Evolutionary conservation across 2,113 vertebrate species (phyloP).

Genomic region (Strix uralensis): DNA sequence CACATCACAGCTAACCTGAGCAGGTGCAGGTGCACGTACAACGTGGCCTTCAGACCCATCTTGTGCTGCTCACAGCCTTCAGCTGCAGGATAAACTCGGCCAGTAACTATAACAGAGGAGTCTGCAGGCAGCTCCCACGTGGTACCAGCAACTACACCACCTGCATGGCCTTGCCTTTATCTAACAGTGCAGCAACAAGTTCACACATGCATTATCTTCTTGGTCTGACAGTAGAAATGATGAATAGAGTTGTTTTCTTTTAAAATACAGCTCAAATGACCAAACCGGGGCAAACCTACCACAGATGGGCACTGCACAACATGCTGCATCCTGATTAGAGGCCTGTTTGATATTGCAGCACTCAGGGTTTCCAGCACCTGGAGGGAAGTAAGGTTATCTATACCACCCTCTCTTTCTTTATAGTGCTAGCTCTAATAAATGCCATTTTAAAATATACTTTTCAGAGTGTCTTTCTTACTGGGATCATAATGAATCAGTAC

Average conservation of each 20-base stretch:
- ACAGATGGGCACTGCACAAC: background rate
- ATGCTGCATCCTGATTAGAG: background rate
- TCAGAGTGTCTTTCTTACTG: background rate
- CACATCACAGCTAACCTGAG: background rate
- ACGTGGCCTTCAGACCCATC: background rate
- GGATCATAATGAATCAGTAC: background rate
- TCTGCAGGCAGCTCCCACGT: background rate
- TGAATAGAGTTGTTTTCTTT: background rate
- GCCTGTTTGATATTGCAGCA: background rate
- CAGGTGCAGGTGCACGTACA: accelerated
- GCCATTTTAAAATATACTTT: background rate
- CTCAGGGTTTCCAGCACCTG: background rate
- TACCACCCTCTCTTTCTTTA: background rate
- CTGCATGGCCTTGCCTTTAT: background rate
- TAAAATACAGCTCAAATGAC: background rate
- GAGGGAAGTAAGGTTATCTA: background rate
- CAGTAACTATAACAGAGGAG: background rate
- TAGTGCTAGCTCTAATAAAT: background rate
- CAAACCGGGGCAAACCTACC: background rate
- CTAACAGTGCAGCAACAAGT: background rate
- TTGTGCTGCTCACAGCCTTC: background rate
- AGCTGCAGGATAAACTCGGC: accelerated
- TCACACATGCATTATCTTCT: background rate
- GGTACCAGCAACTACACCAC: accelerated
- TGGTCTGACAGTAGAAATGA: background rate